Base-by-base conservation (phyloP, 2,113 vertebrate genomes). In the Percina caprodes region DNA sequence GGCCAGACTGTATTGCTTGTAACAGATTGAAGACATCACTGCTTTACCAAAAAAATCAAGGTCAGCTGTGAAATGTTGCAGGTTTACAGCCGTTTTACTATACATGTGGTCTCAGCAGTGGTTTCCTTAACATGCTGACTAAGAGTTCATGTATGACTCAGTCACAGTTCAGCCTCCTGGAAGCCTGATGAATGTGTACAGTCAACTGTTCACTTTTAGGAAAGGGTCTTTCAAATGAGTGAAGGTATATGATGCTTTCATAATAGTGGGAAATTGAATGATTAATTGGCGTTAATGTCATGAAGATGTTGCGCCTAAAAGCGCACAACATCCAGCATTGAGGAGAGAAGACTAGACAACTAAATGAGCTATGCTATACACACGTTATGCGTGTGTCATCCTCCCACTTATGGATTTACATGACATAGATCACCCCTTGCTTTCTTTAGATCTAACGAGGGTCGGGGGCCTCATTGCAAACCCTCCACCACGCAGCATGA, bases 101-200 rank as follows among this genome's bases (percentile, higher is more conserved):
- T 58, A 33, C 49, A 6, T 48, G 48, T 30, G 55, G 62, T 61
- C 14, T 75, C 12, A 10, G 23, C 7, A 7, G 63, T 46, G 51
- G 63, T 86, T 82, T 74, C 60, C 54, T 79, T 21, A 23, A 3
- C 33, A 19, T 65, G 74, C 52, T 84, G 71, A 74, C 45, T 21
- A 21, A 39, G 11, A 58, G 42, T 74, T 48, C 24, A 26, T 56
- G 1, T 86, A 24, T 86, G 80, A 89, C 55, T 84, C 74, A 55
- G 6, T 55, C n/a, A 15, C 23, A 9, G 59, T n/a, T n/a, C 62
- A 24, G 6, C 62, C 39, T 65, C 18, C 60, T 62, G 60, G 12
- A 23, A n/a, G 35, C 19, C 19, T 4, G 23, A 24, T 56, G 11
- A 19, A 10, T 54, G 7, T 2, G n/a, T 24, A 52, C 21, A 56